A percentile compares a stretch with the other conserved stretches of the same genome.
Evolutionary conservation across 2,797 vertebrate species (phyloP).

Genomic region (Pelochelys cantorii): DNA sequence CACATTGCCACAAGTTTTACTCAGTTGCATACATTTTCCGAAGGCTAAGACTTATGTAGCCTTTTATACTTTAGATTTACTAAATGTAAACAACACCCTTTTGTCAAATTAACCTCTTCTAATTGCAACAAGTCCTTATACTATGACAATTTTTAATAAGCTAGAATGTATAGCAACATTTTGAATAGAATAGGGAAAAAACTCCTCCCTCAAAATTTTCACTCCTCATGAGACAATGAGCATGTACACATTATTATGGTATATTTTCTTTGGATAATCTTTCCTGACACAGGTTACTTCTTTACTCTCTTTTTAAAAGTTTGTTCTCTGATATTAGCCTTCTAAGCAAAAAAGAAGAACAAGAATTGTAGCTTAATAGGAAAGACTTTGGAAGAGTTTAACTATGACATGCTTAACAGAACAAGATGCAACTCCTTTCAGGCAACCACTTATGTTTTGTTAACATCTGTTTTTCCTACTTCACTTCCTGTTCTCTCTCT

Average conservation of each 20-base stretch:
- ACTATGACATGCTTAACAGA: slow-evolving; percentile 48
- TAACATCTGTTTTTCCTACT: slow-evolving; percentile 80
- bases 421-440: slow-evolving; percentile 35
- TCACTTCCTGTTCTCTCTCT: slow-evolving; percentile 79
- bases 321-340: neutral
- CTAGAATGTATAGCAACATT: neutral
- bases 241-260: neutral
- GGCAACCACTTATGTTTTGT: slow-evolving; percentile 67
- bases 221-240: neutral
- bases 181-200: neutral
- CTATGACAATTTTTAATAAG: neutral
- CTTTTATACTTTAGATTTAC: neutral
- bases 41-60: neutral
- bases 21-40: neutral
- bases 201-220: neutral
- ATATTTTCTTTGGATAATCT: neutral
- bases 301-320: neutral
- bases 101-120: neutral
- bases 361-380: slow-evolving; percentile 24
- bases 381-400: slow-evolving; percentile 42
- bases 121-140: neutral
- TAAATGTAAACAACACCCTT: neutral
- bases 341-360: slow-evolving; percentile 39
- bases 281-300: neutral
- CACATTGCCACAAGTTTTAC: neutral